These are phyloP conservation scores for Neodiprion virginianus DNA, from an alignment of 1,140 invertebrate species.

Conservation along the genomic window DNA sequence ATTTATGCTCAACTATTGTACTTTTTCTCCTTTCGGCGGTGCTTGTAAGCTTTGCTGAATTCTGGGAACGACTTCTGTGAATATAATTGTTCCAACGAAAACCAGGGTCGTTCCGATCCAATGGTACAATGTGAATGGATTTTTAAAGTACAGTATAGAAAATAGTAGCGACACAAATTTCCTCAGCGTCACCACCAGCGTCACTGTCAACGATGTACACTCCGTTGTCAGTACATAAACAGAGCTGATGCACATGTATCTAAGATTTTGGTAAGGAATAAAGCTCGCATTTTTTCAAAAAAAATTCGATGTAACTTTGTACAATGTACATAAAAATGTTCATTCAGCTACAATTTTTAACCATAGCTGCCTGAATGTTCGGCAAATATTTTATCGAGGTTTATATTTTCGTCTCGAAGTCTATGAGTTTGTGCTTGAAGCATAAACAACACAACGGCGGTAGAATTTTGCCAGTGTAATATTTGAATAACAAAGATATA, in stretches of 20 bases:
- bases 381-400: constrained; percentile 11
- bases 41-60: constrained; percentile 33
- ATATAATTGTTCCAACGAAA: constrained; percentile 92
- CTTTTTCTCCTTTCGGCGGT: constrained; percentile 34
- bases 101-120: constrained; percentile 93
- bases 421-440: too few relatives aligned
- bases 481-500: too few relatives aligned
- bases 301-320: constrained; percentile 6
- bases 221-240: constrained; percentile 95
- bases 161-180: constrained; percentile 96
- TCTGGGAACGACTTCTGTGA: constrained; percentile 75
- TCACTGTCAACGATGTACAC: constrained; percentile 93
- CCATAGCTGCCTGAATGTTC: constrained; percentile 10
- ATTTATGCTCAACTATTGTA: constrained; percentile 30
- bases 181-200: constrained; percentile 91
- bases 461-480: too few relatives aligned
- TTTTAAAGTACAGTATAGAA: constrained; percentile 95
- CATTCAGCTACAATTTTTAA: not conserved
- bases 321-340: constrained; percentile 1
- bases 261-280: constrained; percentile 50
- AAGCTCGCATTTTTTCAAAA: not conserved
- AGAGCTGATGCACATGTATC: constrained; percentile 89
- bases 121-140: constrained; percentile 91
- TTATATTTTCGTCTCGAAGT: constrained; percentile 8
- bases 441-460: too few relatives aligned